A percentile compares a stretch with the other conserved stretches of the same genome.
These are phyloP conservation scores for Masnerella sp. DNA, from an alignment of 2,888 invertebrate genomes.

Conservation along the genomic window DNA sequence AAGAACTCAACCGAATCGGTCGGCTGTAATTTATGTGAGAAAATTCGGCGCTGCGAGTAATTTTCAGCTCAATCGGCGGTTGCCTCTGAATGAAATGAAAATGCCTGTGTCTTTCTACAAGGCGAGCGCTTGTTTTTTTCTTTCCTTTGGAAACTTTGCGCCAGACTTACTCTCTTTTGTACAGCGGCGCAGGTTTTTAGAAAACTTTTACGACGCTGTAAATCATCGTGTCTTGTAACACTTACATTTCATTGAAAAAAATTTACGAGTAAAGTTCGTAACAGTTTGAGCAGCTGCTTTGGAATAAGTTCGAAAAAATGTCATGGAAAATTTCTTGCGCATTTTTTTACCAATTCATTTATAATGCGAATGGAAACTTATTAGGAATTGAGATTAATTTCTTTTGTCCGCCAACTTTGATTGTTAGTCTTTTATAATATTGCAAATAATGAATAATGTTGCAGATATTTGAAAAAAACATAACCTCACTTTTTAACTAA, in stretches of 20 bases:
- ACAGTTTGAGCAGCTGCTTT: constrained; percentile 59
- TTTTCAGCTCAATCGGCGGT: too few species aligned
- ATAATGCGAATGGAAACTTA: constrained; percentile 1
- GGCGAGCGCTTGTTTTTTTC: background rate
- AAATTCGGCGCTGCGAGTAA: too few species aligned
- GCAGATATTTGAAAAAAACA: too few species aligned
- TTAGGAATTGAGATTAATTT: constrained; percentile 5
- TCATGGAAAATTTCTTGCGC: constrained; percentile 29
- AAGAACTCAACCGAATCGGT: too few species aligned
- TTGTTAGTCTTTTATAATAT: too few species aligned
- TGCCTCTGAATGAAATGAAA: too few species aligned
- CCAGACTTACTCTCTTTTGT: constrained; percentile 44
- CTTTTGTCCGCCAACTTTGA: too few species aligned
- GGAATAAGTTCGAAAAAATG: constrained; percentile 48
- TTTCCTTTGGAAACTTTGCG: constrained; percentile 30
- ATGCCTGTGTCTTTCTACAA: background rate
- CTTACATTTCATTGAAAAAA: constrained; percentile 61
- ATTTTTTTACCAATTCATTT: constrained; percentile 38
- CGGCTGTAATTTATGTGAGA: too few species aligned
- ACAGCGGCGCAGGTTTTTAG: constrained; percentile 51
- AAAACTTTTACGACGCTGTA: constrained; percentile 57
- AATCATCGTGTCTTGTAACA: constrained; percentile 60
- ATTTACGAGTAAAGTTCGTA: constrained; percentile 57
- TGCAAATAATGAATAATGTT: too few species aligned
- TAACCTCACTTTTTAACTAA: too few species aligned